phyloP scores from a whole-genome alignment of 2,888 invertebrate genomes.

The Nesidiocoris tenuis region DNA sequence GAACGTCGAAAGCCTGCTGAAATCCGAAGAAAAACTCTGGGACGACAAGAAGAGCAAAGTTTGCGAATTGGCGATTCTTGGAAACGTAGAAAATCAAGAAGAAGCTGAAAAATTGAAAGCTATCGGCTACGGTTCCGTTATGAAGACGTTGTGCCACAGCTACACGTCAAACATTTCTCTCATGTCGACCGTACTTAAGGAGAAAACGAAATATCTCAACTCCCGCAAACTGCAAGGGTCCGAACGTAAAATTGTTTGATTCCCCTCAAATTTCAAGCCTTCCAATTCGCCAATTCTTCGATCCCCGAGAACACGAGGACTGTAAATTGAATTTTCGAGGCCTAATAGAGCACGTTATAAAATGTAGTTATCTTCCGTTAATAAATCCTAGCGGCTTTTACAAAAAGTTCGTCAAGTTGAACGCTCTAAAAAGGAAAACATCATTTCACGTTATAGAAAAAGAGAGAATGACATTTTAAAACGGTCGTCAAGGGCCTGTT shows the following conservation, averaged over 20 bases:
- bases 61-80: conserved; percentile 16
- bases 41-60: conserved; percentile 9
- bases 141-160: conserved; percentile 24
- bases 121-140: neutral
- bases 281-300: no score
- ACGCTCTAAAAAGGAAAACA: no score
- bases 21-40: conserved; percentile 44
- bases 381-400: no score
- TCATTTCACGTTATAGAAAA: no score
- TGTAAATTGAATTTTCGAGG: no score
- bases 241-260: neutral
- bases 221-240: conserved; percentile 5
- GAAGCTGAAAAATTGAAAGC: conserved; percentile 14
- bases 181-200: conserved; percentile 37
- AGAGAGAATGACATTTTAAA: no score
- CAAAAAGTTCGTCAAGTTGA: no score
- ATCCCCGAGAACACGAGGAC: no score
- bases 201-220: conserved; percentile 36
- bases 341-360: no score
- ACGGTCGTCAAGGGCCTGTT: no score
- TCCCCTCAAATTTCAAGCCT: no score
- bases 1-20: conserved; percentile 40
- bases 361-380: no score
- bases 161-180: conserved; percentile 24
- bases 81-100: conserved; percentile 19